Evolutionary conservation across 2,888 invertebrate genomes (phyloP).

Genomic region (Microdon myrmicae): DNA sequence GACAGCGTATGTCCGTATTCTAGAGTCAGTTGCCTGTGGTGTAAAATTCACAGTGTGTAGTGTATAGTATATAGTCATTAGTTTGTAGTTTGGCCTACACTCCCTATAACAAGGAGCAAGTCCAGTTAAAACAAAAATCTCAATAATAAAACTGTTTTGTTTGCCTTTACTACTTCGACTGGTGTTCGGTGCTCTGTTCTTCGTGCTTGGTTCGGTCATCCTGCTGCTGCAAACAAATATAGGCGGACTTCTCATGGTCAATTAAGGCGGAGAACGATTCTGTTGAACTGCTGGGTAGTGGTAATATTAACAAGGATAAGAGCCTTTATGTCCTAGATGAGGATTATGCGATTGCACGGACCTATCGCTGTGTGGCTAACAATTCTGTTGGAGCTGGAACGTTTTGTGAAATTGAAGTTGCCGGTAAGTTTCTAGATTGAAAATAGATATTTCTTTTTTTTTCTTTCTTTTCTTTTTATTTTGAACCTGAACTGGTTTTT

Average conservation of each 20-base stretch:
- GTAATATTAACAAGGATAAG: conserved; percentile 58
- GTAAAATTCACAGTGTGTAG: background rate
- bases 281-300: conserved; percentile 70
- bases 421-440: conserved; percentile 70
- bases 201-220: no score
- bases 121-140: no score
- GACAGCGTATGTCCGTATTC: background rate
- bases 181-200: no score
- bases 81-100: background rate
- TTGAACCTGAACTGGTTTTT: conserved; percentile 33
- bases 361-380: conserved; percentile 86
- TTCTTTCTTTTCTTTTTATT: conserved; percentile 20
- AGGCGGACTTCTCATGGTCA: conserved; percentile 83
- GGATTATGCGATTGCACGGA: conserved; percentile 73
- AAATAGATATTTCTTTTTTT: conserved; percentile 4
- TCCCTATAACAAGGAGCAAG: no score
- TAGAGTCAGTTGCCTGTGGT: background rate
- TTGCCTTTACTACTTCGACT: conserved; percentile 12
- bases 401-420: conserved; percentile 75
- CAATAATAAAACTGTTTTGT: conserved; percentile 25
- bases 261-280: conserved; percentile 87
- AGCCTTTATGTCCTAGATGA: conserved; percentile 75
- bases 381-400: conserved; percentile 80
- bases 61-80: conserved; percentile 3
- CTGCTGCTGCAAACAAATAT: conserved; percentile 48